Evolutionary conservation across 2,888 invertebrate species (phyloP).

Genomic region (Archips crataeganus): DNA sequence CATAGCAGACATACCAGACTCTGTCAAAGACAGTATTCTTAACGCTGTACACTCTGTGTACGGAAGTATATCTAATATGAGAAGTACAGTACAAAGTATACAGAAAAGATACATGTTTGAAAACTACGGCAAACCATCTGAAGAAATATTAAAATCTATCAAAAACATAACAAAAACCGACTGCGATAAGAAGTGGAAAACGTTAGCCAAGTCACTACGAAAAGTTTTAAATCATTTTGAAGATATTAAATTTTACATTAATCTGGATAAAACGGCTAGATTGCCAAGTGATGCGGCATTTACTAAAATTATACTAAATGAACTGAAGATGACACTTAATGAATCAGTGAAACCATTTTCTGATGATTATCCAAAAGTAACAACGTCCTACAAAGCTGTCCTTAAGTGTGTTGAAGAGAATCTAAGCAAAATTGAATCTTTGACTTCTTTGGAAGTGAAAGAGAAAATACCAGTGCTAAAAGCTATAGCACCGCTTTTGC

Average conservation of each 20-base stretch:
- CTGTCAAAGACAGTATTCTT: conserved; percentile 69
- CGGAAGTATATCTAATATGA: conserved; percentile 82
- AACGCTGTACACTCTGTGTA: conserved; percentile 82
- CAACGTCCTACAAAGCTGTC: conserved; percentile 46
- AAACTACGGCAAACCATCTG: conserved; percentile 76
- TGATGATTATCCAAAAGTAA: conserved; percentile 47
- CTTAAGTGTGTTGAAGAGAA: conserved; percentile 53
- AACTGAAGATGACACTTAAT: conserved; percentile 60
- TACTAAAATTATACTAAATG: conserved; percentile 73
- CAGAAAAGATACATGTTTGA: conserved; percentile 77
- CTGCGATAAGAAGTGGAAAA: conserved; percentile 58
- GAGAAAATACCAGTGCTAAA: conserved; percentile 77
- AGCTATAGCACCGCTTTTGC: conserved; percentile 58
- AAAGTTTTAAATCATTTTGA: conserved; percentile 77
- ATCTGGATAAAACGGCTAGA: conserved; percentile 79
- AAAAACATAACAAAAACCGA: conserved; percentile 59
- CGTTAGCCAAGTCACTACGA: conserved; percentile 66
- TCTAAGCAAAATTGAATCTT: conserved; percentile 58
- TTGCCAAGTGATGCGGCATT: conserved; percentile 75
- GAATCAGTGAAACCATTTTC: conserved; percentile 52
- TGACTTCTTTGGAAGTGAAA: conserved; percentile 70
- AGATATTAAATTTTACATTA: conserved; percentile 80
- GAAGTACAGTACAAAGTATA: conserved; percentile 79
- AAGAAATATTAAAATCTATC: conserved; percentile 64
- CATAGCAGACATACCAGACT: conserved; percentile 57